Conservation (phyloP, 2,113 vertebrate species). For the Forbesichthys agassizii region DNA sequence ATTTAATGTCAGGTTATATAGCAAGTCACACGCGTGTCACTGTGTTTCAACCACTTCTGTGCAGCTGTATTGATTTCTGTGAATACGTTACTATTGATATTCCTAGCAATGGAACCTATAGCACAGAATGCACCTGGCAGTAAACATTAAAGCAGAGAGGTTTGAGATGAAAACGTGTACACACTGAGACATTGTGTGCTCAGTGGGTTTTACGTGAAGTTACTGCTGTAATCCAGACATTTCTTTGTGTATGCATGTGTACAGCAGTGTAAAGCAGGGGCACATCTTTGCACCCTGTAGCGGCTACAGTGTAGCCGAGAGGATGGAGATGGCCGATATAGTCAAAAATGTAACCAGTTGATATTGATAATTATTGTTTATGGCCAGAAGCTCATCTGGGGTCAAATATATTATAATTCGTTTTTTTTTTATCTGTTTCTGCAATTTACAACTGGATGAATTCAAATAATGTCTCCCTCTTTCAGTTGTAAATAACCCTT, state of each 20-base stretch:
- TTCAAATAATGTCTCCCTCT: too few species aligned
- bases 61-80: conserved; percentile 68
- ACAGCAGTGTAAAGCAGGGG: too few species aligned
- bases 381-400: too few species aligned
- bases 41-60: conserved; percentile 34
- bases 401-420: too few species aligned
- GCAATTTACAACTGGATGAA: too few species aligned
- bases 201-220: conserved; percentile 21
- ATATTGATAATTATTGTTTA: too few species aligned
- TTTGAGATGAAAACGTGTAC: conserved; percentile 43
- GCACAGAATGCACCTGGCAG: conserved; percentile 47
- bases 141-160: conserved; percentile 58
- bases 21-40: conserved; percentile 50
- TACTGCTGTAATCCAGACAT: background rate
- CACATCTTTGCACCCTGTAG: too few species aligned
- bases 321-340: too few species aligned
- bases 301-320: too few species aligned
- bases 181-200: conserved; percentile 49
- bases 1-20: conserved; percentile 33
- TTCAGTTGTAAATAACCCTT: too few species aligned
- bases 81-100: conserved; percentile 72
- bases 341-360: too few species aligned
- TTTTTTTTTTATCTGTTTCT: too few species aligned
- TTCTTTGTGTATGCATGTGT: conserved; percentile 7
- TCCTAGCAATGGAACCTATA: conserved; percentile 58